Evolutionary conservation across 1,140 invertebrate species (phyloP), one percentile per base, ranked within the genome.

Genomic region (Drosophila simulans): DNA sequence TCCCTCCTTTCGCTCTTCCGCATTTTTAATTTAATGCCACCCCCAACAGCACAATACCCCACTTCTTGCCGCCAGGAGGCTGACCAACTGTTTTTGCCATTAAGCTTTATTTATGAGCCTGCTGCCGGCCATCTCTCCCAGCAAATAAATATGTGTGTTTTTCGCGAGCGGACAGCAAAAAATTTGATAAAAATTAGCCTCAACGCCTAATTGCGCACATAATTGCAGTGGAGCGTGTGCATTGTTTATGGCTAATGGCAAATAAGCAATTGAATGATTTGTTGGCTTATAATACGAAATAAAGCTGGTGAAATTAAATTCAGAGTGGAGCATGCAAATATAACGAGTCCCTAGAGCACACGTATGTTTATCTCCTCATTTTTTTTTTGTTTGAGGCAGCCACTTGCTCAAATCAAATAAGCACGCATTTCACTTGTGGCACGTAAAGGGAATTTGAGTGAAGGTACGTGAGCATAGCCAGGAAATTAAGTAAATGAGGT

Each of bases 51-150:
- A 31, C 13, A 11, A 10, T 7, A 3, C 5, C 58, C 56, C 37
- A 39, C 35, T 69, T 55, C 43, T 45, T 8, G 5, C 25, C 15
- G 15, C 68, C 65, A 27, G 45, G 46, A 45, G 49, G 58, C 68
- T 60, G 71, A 74, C 56, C 82, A 88, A 68, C 73, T 88, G 83
- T 76, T 79, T 79, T 63, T 76, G 83, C 75, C 79, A 83, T 86
- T 88, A 86, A 75, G 75, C 65, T 76, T 79, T 83, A 88, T 88
- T 86, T 88, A 86, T 88, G 78, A 64, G 74, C 81, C 56, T 39
- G 54, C 74, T 48, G 49, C 35, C 53, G 54, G 52, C 42, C 72
- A 64, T 40, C n/a, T 40, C n/a, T 34, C 43, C 12, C 20, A 4
- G 43, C 31, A 42, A 43, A 52, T 35, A 51, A 52, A 34, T 63